These are phyloP conservation scores for Catharus bicknelli DNA, from an alignment of 2,113 vertebrate genomes.

Conservation along the genomic window DNA sequence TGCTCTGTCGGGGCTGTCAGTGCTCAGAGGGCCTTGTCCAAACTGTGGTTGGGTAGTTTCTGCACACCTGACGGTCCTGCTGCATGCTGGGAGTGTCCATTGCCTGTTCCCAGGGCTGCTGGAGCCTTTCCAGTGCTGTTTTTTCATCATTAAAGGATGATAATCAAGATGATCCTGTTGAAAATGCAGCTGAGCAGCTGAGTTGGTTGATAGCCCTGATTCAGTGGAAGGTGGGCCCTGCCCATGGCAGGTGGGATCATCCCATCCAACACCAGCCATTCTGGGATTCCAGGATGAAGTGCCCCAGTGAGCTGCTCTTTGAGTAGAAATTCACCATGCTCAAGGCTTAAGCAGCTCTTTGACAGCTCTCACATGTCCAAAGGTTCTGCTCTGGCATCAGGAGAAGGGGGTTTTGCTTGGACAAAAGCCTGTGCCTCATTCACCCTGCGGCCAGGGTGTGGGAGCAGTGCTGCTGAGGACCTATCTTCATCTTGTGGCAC, in stretches of 20 bases:
- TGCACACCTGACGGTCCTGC: rapidly evolving
- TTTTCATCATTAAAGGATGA: neutral
- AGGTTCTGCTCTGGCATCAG: neutral
- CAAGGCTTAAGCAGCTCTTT: neutral
- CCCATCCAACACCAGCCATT: neutral
- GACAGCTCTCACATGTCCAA: neutral
- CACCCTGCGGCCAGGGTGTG: rapidly evolving
- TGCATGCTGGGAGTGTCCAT: rapidly evolving
- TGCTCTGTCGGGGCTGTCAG: neutral
- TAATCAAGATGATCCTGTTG: no score
- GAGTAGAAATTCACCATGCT: neutral
- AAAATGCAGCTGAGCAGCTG: neutral
- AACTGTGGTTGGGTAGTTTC: neutral
- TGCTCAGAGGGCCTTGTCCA: neutral
- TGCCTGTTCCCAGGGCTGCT: neutral
- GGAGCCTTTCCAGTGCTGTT: neutral
- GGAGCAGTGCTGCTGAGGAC: neutral
- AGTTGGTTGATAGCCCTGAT: no score
- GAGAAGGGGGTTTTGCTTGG: neutral
- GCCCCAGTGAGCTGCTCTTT: neutral
- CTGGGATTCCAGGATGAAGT: neutral
- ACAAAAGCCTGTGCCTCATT: neutral
- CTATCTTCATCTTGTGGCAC: no score
- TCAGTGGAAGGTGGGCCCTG: neutral
- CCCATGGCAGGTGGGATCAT: neutral